Evolutionary conservation across 2,113 vertebrate genomes (phyloP), one percentile per base, ranked within the genome.

Genomic region (Psephotus haematonotus): DNA sequence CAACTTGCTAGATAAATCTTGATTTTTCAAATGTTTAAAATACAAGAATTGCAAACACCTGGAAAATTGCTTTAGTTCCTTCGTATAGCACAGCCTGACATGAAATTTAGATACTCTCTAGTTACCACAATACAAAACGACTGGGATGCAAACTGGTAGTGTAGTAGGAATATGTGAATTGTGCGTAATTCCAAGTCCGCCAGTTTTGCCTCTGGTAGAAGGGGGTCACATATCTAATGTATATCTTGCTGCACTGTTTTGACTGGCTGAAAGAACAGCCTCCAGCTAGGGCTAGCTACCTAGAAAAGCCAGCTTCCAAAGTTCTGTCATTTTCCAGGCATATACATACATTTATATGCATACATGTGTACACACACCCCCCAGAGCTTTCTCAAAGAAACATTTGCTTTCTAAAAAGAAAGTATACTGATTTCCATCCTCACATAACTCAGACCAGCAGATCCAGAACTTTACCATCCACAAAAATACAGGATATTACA

Each of bases 21-120:
- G 6, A 3, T 14, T 69, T 77, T n/a, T 16, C 3, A 74, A n/a
- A 8, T 17, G 13, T 57, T 93, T 57, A 8, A 77, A 86, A 44
- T 0, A 3, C 0, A 75, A 57, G 12, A 57, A 65, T 7, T 60
- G 17, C 13, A 14, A 67, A 60, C 19, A 57, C 17, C 27, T 81
- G 11, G 16, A 62, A 6, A 6, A 8, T 37, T 81, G 57, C 41
- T 70, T 43, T 16, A 17, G 53, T 17, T 53, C 31, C 33, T n/a
- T 33, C 10, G 1, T 2, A 2, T 10, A 82, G 50, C 33, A 44
- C 20, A 83, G 22, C 2, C 37, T n/a, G 49, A 39, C 7, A 17
- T 37, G 50, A 24, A 43, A 47, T 28, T 5, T 10, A 6, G 37
- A 19, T 11, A 19, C 18, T 46, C 82, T 39, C 1, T 3, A 39